Base-by-base conservation (phyloP, 2,113 vertebrate species). In the Ameiurus melas region DNA sequence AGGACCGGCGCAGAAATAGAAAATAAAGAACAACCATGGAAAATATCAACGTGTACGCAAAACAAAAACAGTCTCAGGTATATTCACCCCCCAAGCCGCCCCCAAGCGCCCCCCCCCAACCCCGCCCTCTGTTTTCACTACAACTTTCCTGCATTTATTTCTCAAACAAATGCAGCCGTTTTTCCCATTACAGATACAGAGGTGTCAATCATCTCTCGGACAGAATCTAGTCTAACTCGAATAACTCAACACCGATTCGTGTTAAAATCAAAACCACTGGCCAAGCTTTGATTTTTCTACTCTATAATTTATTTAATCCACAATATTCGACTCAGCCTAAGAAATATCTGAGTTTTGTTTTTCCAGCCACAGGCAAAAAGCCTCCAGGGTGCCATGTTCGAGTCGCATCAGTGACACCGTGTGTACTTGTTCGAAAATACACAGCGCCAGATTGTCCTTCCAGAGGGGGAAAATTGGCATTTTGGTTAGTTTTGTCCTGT, bases 371-470 rank as follows among this genome's bases (percentile, higher is more conserved):
- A 60, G 33, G 55, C 79, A 81, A 7, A 82, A 60, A 82, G 30
- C 55, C 80, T 60, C 80, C 57, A 82, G 55, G 30, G 80, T 60
- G 78, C 78, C 53, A n/a, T 57, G 55, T 60, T 82, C 12, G 19
- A 22, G 80, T 82, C 19, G 4, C 57, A 60, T 82, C 55, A 60
- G 33, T 82, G 80, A 39, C 80, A 60, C 30, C 25, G 55, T 30
- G 53, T 25, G 13, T 39, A 17, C 80, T 82, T 33, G 79, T 82
- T 60, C 36, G 33, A 60, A 77, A 17, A 57, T 33, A 17, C 55
- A 30, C 30, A 60, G 53, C 3, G 8, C 17, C 17, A 22, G 9
- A 1, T 58, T 55, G 25, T 22, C 30, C 57, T 39, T 33, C n/a
- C 57, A 27, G 4, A 36, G 20, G n/a, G 27, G 77, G 43, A 9